Evolutionary conservation across 1,140 invertebrate genomes (phyloP), one percentile per base, ranked within the genome.

Genomic region (Zaprionus davidi): DNA sequence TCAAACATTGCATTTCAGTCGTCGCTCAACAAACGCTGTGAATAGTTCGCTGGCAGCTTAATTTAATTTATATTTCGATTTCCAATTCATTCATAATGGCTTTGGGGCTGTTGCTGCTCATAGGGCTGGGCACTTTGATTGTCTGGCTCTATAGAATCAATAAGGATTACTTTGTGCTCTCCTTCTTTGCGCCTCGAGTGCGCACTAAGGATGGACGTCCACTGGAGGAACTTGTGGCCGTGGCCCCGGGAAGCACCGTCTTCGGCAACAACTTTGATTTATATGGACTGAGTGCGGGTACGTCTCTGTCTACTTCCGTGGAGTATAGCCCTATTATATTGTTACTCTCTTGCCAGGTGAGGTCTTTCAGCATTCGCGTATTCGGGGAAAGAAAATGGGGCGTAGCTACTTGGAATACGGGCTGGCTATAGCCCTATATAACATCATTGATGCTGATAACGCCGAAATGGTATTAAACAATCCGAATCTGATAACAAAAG

Each of bases 391-490:
- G 13, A 2, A 41, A 4, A 22, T 31, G 7, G 53, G 67, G 0
- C 26, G 28, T 5, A 91, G 82, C 17, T 92, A 82, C 57, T 7
- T 92, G 1, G 66, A 78, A 38, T 92, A 92, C 62, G 56, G n/a
- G 5, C 12, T 80, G 28, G 71, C 71, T 0, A 60, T 51, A 3
- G 13, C 91, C 0, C 44, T 72, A 28, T 92, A 75, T 17, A 91
- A 91, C 46, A 75, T 92, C 1, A 84, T 91, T 15, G 87, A 91
- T 74, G 84, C 91, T 2, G 78, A 79, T 26, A 79, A 79, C 63
- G 76, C 81, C 0, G 90, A 82, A 6, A 7, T 77, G 2, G n/a
- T 92, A 6, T n/a, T 92, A 1, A 92, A 82, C 12, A 82, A 91
- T 69, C 79, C 63, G 6, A 84, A 72, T 22, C 31, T 91, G 3